Percentiles rank a stretch among this genome's conserved stretches.
Conservation (phyloP, 2,888 invertebrate genomes). For the Psylliodes chrysocephalus region DNA sequence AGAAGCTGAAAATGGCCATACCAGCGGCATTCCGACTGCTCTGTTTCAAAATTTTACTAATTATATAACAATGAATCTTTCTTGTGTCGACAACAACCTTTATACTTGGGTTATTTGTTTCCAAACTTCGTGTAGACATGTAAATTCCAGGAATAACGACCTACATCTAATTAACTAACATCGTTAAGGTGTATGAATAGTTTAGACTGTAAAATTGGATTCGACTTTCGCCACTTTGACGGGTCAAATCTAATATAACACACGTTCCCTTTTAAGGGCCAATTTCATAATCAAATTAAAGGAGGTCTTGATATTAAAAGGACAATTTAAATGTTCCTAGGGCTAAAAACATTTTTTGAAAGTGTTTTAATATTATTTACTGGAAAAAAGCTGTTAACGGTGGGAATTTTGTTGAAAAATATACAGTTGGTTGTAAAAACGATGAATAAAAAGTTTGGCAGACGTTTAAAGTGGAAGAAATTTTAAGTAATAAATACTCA, state of each 20-base stretch:
- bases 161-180: constrained; percentile 34
- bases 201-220: constrained; percentile 33
- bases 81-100: constrained; percentile 19
- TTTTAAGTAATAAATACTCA: too few relatives aligned
- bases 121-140: constrained; percentile 29
- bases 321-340: too few relatives aligned
- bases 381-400: too few relatives aligned
- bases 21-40: constrained; percentile 19
- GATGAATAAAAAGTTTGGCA: too few relatives aligned
- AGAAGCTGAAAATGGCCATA: constrained; percentile 12
- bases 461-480: too few relatives aligned
- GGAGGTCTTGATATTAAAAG: too few relatives aligned
- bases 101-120: constrained; percentile 25
- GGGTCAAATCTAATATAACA: constrained; percentile 19
- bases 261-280: constrained; percentile 1
- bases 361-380: too few relatives aligned
- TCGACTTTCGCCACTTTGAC: constrained; percentile 3
- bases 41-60: constrained; percentile 25
- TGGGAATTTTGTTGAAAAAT: too few relatives aligned
- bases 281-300: too few relatives aligned
- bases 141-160: constrained; percentile 37
- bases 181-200: constrained; percentile 37
- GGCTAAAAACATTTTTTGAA: too few relatives aligned
- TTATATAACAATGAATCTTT: constrained; percentile 26
- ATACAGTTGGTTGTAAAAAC: too few relatives aligned